Conservation (phyloP, 2,113 vertebrate species). For the Thryonomys swinderianus region DNA sequence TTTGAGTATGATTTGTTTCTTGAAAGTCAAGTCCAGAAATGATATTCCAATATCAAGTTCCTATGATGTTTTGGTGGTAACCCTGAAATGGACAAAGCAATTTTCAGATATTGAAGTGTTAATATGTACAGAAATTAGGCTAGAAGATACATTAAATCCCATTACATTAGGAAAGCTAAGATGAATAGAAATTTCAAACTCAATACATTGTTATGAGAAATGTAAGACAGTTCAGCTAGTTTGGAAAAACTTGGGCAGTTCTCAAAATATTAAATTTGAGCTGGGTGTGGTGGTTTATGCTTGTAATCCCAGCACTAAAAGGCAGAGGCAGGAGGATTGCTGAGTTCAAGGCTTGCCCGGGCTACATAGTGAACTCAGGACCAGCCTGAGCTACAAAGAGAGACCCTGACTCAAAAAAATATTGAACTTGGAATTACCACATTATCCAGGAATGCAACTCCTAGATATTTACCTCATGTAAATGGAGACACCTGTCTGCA, state of each 20-base stretch:
- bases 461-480: neutral
- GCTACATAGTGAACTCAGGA: too few relatives aligned
- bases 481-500: neutral
- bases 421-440: neutral
- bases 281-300: too few relatives aligned
- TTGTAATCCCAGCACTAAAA: too few relatives aligned
- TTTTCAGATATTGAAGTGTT: slow-evolving; percentile 18
- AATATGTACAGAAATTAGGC: neutral
- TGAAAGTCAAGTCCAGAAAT: neutral
- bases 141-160: neutral
- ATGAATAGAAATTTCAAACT: neutral
- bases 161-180: neutral
- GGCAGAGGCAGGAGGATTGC: too few relatives aligned
- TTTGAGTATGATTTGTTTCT: neutral
- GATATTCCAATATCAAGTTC: neutral
- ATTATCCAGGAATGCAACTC: neutral
- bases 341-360: too few relatives aligned
- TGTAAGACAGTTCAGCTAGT: neutral
- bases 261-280: neutral
- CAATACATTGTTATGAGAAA: neutral
- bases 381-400: too few relatives aligned
- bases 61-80: neutral
- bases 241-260: neutral
- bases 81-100: neutral
- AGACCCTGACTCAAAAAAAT: too few relatives aligned